Evolutionary conservation across 2,888 invertebrate species (phyloP), one percentile per base, ranked within the genome.

Genomic region (Cheilosia soror): DNA sequence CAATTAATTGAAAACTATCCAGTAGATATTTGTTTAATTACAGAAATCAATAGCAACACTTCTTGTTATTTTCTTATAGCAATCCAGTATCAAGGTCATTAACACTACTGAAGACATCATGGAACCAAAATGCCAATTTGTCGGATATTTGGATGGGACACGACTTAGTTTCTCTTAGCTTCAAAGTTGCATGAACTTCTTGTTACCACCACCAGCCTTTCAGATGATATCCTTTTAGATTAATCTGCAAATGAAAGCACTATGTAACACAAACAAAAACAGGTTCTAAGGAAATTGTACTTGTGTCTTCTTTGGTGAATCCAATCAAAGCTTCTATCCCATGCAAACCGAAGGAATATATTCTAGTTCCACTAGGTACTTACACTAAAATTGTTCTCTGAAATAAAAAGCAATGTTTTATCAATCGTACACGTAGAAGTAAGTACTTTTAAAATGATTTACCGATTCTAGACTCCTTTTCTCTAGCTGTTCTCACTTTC

Each of bases 1-100:
- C 89, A 89, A 88, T 89, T 89, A 89, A 89, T 89, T 89, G 37
- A 66, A 51, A 66, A 60, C 29, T 47, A 49, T 27, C 15, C 37
- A 15, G 5, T 5, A 40, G 40, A 44, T 20, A 20, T 20, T 20
- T 20, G 20, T 20, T 20, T 20, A 20, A 20, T 20, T 20, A 20
- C 20, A 20, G 20, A 20, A 20, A 20, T 20, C 20, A 20, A 20
- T 31, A 20, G 40, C 20, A 40, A 11, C 40, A 40, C 1, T 40
- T 11, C 27, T 51, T 49, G 6, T 66, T n/a, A 11, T 66, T 27
- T 33, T 66, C 25, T 44, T 42, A 63, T 15, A 44, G 20, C 40
- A 44, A 11, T n/a, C 15, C 29, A 25, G 51, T 47, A 20, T 7
- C 20, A 51, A 51, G 40, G 40, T 40, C 40, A 40, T 40, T 40